A percentile compares a stretch with the other conserved stretches of the same genome.
phyloP scores from a whole-genome alignment of 2,797 vertebrate species.

The Microhierax caerulescens region DNA sequence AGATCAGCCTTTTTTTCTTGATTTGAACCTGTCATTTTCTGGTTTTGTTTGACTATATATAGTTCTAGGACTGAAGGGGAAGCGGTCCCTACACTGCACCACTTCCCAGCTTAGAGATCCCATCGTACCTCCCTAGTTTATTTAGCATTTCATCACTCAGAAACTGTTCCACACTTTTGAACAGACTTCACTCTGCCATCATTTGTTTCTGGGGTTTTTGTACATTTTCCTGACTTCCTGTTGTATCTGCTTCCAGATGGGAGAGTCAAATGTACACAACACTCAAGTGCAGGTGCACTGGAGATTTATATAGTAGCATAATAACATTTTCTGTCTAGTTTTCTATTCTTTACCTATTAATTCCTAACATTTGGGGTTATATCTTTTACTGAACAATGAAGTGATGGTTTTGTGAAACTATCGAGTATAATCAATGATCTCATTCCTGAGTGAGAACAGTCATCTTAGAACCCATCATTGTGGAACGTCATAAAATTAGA shows the following conservation, averaged over 20 bases:
- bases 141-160: neutral
- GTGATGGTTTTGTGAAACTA: neutral
- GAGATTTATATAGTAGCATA: neutral
- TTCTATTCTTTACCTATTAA: neutral
- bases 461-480: neutral
- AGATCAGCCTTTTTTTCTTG: neutral
- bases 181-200: neutral
- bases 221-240: neutral
- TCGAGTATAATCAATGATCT: neutral
- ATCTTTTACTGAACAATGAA: neutral
- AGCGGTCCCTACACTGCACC: neutral
- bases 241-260: neutral
- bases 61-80: neutral
- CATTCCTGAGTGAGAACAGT: neutral
- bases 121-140: neutral
- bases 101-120: neutral
- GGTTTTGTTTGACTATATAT: neutral
- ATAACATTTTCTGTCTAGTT: neutral
- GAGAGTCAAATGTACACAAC: neutral
- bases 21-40: neutral
- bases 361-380: accelerated
- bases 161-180: neutral
- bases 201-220: neutral
- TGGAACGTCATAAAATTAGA: neutral
- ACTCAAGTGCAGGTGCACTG: neutral